These are phyloP conservation scores for Tapera naevia DNA, from an alignment of 2,797 vertebrate species.

Conservation along the genomic window DNA sequence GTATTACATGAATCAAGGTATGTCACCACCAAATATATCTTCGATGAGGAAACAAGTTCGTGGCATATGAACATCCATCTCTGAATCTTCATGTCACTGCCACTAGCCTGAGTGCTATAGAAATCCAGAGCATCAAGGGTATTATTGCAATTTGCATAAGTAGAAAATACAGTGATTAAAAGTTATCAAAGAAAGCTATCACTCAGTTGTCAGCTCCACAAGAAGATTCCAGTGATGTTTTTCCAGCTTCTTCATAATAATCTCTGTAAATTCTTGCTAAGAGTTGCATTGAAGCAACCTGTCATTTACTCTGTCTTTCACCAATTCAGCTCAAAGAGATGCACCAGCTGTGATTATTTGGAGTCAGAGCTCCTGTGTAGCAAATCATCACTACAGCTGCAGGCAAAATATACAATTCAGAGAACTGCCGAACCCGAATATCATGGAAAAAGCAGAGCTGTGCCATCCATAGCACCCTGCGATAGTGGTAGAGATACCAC, in stretches of 20 bases:
- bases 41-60: not conserved
- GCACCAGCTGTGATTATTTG: constrained; percentile 48
- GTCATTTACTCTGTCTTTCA: constrained; percentile 67
- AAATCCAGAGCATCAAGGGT: constrained; percentile 25
- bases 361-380: constrained; percentile 11
- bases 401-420: not conserved
- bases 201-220: constrained; percentile 40
- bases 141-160: constrained; percentile 65
- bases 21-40: not conserved
- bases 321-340: constrained; percentile 52
- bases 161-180: constrained; percentile 60
- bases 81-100: constrained; percentile 23
- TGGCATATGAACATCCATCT: not conserved
- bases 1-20: not conserved
- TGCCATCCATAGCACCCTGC: not conserved
- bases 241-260: constrained; percentile 56
- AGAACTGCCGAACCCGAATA: not conserved
- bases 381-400: constrained; percentile 33
- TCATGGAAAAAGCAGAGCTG: not conserved
- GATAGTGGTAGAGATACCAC: accelerated
- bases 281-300: constrained; percentile 55
- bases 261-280: constrained; percentile 33
- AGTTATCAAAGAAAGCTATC: constrained; percentile 59
- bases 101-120: not conserved
- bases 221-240: constrained; percentile 46